phyloP scores from a whole-genome alignment of 2,113 vertebrate species.

The Xenopus borealis region DNA sequence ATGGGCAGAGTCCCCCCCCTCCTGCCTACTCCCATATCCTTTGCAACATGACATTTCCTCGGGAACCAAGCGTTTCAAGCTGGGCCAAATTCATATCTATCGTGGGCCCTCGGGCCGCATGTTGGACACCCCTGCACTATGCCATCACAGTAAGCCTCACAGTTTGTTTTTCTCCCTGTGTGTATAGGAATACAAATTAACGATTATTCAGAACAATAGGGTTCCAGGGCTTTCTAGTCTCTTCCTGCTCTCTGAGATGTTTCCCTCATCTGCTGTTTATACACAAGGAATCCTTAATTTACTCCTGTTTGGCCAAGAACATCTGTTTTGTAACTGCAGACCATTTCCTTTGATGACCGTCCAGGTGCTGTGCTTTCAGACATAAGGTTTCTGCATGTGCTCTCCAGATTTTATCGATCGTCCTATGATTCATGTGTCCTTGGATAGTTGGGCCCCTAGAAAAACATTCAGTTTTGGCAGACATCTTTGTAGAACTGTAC shows the following conservation, averaged over 20 bases:
- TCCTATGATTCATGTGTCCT: constrained; percentile 38
- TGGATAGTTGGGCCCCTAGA: constrained; percentile 30
- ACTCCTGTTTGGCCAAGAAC: constrained; percentile 38
- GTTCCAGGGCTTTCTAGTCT: background rate
- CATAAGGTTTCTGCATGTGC: constrained; percentile 31
- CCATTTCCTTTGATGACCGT: constrained; percentile 34
- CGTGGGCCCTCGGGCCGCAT: no score
- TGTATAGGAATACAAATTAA: background rate
- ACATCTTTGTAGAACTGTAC: background rate
- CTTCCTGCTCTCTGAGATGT: constrained; percentile 24
- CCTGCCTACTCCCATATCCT: no score
- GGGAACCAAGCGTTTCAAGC: no score
- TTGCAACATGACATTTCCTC: no score
- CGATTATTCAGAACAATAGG: constrained; percentile 15
- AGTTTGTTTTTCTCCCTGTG: no score
- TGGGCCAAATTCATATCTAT: no score
- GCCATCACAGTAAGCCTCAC: no score
- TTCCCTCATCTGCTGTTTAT: constrained; percentile 7
- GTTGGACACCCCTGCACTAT: no score
- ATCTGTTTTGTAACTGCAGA: constrained; percentile 39
- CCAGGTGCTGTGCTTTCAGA: constrained; percentile 38
- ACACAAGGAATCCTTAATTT: constrained; percentile 21
- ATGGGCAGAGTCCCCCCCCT: no score
- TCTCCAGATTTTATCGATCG: constrained; percentile 34
- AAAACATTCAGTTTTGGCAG: constrained; percentile 35